Base-by-base conservation (phyloP, 2,113 vertebrate species). In the Xyrauchen texanus region DNA sequence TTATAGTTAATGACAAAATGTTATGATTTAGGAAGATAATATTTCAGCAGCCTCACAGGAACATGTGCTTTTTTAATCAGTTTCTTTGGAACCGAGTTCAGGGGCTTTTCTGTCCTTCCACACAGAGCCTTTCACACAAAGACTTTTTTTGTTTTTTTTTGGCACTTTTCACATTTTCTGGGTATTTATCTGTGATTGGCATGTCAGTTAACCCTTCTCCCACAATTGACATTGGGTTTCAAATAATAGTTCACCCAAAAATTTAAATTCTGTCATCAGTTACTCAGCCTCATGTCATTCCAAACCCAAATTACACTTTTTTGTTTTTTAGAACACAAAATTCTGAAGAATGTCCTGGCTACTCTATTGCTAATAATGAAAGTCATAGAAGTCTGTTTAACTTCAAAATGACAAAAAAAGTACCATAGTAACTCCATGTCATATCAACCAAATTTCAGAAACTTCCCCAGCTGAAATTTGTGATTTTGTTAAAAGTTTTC, bases 1-100 rank as follows among this genome's bases (percentile, higher is more conserved):
- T 93, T 94, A 90, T 89, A 92, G 88, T 79, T 91, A 85, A 89
- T 92, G 82, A 92, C 81, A 87, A 89, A 89, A 91, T 90, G 86
- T 90, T 91, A 90, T 86, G 84, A 91, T 92, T 92, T 88, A 84
- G 89, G 81, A 89, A 90, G 92, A 85, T 89, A 91, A 91, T 89
- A 92, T 93, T 95, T 93, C 88, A 90, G 87, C 88, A 81, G 84
- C 87, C 90, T 92, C 89, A 85, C 85, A 89, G 82, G 87, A 89
- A 86, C 91, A 89, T 90, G 86, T 92, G 89, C 88, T 92, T 86
- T 87, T 85, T 87, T 68, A 90, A 87, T 90, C 87, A 90, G 85
- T 84, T 86, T 87, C 83, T 85, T 76, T 86, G 86, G 87, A 88
- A 86, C 63, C 0, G 51, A 87, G 81, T 85, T 86, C 68, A 85